Base-by-base conservation (phyloP, 2,888 invertebrate species). In the Pollenia amentaria region DNA sequence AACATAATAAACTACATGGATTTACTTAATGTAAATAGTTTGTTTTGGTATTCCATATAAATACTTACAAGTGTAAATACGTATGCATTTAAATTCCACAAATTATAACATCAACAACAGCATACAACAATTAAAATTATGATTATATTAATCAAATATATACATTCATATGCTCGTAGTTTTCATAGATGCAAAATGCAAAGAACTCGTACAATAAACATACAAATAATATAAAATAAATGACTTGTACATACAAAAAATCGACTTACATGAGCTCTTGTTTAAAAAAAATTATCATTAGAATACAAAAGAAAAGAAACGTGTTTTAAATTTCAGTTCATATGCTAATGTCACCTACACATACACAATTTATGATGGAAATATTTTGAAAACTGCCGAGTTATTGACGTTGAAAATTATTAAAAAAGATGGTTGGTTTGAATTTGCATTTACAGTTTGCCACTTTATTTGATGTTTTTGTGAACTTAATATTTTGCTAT, bases 1-100 rank as follows among this genome's bases (percentile, higher is more conserved):
- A 72, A 90, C 90, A 90, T 89, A 91, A 90, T 91, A 87, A 90
- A 89, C 90, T 89, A 91, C 87, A 72, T 60, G 38, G 11, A 55
- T 48, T 57, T 40, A 48, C 55, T 48, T 64, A 51, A 29, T 64
- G 51, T 76, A n/a, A 64, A 76, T 62, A 76, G 51, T 51, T 29
- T 29, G 29, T 6, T 6, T 29, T 0, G 3, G 29, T 29, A 29
- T 29, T 40, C 55, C 42, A 57, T 11, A 21, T n/a, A 42, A 44
- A 55, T 11, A 65, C 67, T 3, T 14, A 57, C 57, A 38, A 57
- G 55, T 21, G 3, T 55, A 55, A 21, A 55, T 55, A 21, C 2
- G 9, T 14, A 38, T 57, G 38, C 29, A 29, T 29, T 29, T 29
- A 38, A 38, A 57, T 7, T 38, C 29, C 38, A 57, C 14, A 7